A percentile compares a stretch with the other conserved stretches of the same genome.
phyloP scores from a whole-genome alignment of 2,888 invertebrate species.

The Polydrusus cervinus region DNA sequence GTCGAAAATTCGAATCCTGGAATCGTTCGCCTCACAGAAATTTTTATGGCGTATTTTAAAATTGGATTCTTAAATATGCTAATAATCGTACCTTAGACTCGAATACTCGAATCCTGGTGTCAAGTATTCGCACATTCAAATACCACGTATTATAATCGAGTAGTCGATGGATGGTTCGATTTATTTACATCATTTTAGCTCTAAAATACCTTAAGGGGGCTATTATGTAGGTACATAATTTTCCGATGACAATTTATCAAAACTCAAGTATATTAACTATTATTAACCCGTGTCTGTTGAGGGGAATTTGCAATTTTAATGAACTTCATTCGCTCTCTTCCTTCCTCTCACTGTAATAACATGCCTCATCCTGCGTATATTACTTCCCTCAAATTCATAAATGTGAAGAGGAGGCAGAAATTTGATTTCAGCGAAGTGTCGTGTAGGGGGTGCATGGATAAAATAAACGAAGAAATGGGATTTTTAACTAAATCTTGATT shows the following conservation, averaged over 20 bases:
- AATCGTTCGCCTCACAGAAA: no score
- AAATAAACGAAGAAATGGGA: no score
- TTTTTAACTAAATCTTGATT: no score
- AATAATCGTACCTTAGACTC: no score
- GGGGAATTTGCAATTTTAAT: slow-evolving; percentile 18
- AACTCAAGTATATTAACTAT: slow-evolving; percentile 3
- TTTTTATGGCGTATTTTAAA: no score
- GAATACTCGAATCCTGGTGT: not conserved
- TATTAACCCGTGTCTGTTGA: slow-evolving; percentile 7
- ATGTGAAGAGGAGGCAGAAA: slow-evolving; percentile 10
- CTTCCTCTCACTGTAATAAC: not conserved
- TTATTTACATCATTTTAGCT: not conserved
- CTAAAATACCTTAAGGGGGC: not conserved
- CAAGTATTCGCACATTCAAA: no score
- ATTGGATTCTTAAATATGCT: no score
- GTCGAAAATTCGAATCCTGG: no score
- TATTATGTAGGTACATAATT: no score
- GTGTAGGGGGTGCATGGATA: not conserved
- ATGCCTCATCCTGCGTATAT: not conserved
- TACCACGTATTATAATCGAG: no score
- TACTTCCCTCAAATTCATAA: slow-evolving; percentile 15
- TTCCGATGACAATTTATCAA: not conserved
- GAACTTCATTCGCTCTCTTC: not conserved
- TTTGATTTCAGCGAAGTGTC: slow-evolving; percentile 19
- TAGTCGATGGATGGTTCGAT: no score